Conservation (phyloP, 2,888 invertebrate species). For the Camponotus fellah region DNA sequence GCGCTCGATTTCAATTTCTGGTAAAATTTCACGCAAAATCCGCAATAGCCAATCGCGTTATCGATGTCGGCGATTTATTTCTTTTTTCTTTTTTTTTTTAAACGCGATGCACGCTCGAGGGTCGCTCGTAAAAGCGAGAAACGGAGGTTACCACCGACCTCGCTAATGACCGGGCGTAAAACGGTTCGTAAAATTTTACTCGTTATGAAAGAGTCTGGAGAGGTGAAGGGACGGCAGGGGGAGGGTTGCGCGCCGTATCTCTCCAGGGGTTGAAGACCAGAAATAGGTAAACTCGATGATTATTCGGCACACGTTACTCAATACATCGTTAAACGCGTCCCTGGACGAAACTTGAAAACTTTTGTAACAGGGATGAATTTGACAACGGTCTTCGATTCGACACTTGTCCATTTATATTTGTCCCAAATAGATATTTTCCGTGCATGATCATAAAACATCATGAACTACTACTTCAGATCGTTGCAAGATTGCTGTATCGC, state of each 20-base stretch:
- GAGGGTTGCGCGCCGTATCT: background rate
- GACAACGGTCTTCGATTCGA: background rate
- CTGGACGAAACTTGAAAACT: slow-evolving; percentile 31
- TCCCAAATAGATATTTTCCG: slow-evolving; percentile 12
- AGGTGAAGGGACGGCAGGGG: too few relatives aligned
- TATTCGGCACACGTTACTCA: slow-evolving; percentile 71
- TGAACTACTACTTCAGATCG: background rate
- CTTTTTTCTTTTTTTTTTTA: slow-evolving; percentile 57
- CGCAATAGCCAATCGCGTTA: slow-evolving; percentile 42
- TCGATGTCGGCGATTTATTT: slow-evolving; percentile 59
- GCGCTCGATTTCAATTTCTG: slow-evolving; percentile 23
- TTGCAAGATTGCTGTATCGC: background rate
- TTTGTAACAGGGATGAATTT: slow-evolving; percentile 5
- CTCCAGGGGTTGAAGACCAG: slow-evolving; percentile 21
- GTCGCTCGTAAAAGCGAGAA: slow-evolving; percentile 70
- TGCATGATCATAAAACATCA: slow-evolving; percentile 1
- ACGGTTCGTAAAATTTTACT: slow-evolving; percentile 76
- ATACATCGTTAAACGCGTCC: slow-evolving; percentile 62
- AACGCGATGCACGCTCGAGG: slow-evolving; percentile 45
- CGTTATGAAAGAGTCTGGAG: slow-evolving; percentile 64
- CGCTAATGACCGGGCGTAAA: slow-evolving; percentile 78
- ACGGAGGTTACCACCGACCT: slow-evolving; percentile 71
- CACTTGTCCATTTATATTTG: background rate
- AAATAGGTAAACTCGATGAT: slow-evolving; percentile 55
- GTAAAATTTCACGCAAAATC: slow-evolving; percentile 31